Evolutionary conservation across 2,888 invertebrate species (phyloP).

Genomic region (Scaptomyza caliginosa): DNA sequence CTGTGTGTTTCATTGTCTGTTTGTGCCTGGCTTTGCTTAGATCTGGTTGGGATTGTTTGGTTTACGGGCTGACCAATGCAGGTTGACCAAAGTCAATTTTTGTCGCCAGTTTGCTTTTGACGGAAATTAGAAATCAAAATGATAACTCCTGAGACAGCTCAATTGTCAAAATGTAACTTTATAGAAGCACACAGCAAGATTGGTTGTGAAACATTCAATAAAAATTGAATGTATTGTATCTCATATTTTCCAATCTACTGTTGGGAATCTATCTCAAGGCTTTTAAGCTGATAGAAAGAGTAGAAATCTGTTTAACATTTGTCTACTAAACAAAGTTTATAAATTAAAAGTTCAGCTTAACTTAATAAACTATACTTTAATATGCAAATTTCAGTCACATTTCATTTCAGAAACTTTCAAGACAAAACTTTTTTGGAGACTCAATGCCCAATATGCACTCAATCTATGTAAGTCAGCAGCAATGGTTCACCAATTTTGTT

Average conservation of each 20-base stretch:
- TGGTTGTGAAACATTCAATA: no score
- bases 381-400: slow-evolving; percentile 37
- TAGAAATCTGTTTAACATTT: no score
- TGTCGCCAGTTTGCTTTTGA: slow-evolving; percentile 40
- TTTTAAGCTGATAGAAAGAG: no score
- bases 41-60: slow-evolving; percentile 22
- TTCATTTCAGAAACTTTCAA: slow-evolving; percentile 28
- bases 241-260: no score
- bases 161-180: slow-evolving; percentile 13
- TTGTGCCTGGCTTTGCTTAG: slow-evolving; percentile 19
- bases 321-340: no score
- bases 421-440: slow-evolving; percentile 30
- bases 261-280: no score
- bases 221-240: no score
- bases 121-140: slow-evolving; percentile 66
- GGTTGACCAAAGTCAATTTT: slow-evolving; percentile 47
- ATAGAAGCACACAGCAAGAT: slow-evolving; percentile 4
- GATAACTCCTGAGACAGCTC: slow-evolving; percentile 26
- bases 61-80: slow-evolving; percentile 37
- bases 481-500: slow-evolving; percentile 24
- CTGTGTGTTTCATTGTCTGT: background rate
- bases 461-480: slow-evolving; percentile 44
- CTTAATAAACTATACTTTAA: slow-evolving; percentile 2
- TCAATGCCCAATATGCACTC: slow-evolving; percentile 35
- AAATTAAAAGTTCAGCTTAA: background rate